A percentile compares a stretch with the other conserved stretches of the same genome.
These are phyloP conservation scores for Aulostomus chinensis DNA, from an alignment of 2,797 vertebrate genomes.

Conservation along the genomic window DNA sequence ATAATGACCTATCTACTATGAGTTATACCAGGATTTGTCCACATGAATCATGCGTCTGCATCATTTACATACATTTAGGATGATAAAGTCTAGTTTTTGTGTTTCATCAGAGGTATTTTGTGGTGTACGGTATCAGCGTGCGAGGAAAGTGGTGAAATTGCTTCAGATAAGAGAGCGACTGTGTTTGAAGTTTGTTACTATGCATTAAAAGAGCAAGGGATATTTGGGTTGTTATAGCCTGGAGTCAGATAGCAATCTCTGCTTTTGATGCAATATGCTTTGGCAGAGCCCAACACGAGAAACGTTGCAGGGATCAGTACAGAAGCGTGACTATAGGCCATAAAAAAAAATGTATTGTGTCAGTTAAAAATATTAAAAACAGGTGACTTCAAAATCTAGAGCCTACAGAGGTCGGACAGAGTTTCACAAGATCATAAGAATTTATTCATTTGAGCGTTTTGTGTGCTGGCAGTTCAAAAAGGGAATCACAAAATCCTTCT, in stretches of 20 bases:
- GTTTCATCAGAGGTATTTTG: conserved; percentile 17
- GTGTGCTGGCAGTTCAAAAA: too few species aligned
- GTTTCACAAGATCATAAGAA: background rate
- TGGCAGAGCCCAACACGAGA: too few species aligned
- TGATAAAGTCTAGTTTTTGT: conserved; percentile 41
- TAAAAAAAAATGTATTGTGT: background rate
- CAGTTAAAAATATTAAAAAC: too few species aligned
- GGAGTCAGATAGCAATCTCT: background rate
- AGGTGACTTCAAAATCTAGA: too few species aligned
- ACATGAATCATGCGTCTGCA: conserved; percentile 57
- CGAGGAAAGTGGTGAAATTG: conserved; percentile 13
- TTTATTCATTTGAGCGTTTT: background rate
- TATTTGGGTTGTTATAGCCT: conserved; percentile 1
- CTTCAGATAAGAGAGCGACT: conserved; percentile 10
- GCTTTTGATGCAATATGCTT: background rate
- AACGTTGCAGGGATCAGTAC: background rate
- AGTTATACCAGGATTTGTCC: conserved; percentile 57
- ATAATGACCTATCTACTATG: conserved; percentile 61
- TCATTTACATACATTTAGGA: conserved; percentile 53
- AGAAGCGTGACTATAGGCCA: background rate
- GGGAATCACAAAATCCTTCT: too few species aligned
- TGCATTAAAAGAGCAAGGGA: conserved; percentile 6
- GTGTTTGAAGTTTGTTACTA: conserved; percentile 10
- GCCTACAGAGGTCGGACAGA: too few species aligned
- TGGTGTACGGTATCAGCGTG: background rate